phyloP scores from a whole-genome alignment of 1,140 invertebrate species.

The Globodera rostochiensis region DNA sequence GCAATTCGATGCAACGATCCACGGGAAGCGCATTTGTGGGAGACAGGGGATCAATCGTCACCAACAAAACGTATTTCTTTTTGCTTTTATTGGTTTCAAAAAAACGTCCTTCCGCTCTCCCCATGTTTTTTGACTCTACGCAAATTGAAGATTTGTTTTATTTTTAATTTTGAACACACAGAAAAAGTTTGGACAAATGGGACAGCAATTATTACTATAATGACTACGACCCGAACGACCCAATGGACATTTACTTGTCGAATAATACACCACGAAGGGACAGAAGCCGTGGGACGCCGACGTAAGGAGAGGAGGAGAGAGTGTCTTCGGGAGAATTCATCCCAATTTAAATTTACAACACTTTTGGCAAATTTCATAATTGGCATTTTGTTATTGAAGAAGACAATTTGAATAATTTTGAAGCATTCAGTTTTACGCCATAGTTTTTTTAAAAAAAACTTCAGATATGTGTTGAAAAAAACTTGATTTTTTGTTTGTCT shows the following conservation, averaged over 20 bases:
- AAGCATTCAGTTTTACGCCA: neutral
- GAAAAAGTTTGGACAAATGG: constrained; percentile 23
- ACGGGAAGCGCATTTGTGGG: neutral
- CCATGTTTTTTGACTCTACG: neutral
- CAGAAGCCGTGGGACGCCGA: neutral
- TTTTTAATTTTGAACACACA: neutral
- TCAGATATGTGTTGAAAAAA: neutral
- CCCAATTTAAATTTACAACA: too few species aligned
- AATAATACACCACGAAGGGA: constrained; percentile 8
- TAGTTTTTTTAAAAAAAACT: neutral
- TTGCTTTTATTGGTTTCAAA: neutral
- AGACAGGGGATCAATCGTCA: neutral
- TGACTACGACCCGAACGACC: constrained; percentile 17
- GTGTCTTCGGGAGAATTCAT: too few species aligned
- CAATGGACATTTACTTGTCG: neutral
- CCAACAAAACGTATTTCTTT: neutral
- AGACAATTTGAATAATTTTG: too few species aligned
- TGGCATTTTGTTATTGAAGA: neutral
- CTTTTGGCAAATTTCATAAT: neutral
- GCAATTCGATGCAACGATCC: neutral
- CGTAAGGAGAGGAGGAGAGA: neutral
- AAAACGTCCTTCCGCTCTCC: neutral
- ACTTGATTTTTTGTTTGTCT: neutral
- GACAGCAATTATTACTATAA: constrained; percentile 31
- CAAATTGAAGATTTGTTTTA: neutral